Conservation (phyloP, 2,888 invertebrate species). For the Apamea monoglypha region DNA sequence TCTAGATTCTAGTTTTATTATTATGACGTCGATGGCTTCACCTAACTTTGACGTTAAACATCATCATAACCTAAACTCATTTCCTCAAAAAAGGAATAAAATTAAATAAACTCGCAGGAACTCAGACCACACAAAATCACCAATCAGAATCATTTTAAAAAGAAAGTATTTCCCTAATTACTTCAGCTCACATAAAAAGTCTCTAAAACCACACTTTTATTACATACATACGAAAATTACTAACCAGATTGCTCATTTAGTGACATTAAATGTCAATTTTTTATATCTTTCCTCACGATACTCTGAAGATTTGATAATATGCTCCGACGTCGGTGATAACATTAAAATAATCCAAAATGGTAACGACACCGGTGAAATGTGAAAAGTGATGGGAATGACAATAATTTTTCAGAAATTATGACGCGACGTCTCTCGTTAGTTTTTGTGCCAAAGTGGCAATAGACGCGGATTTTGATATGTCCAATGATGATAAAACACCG, state of each 20-base stretch:
- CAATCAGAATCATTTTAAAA: constrained; percentile 25
- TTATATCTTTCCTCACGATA: constrained; percentile 24
- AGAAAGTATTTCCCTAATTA: constrained; percentile 46
- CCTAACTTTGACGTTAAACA: neutral
- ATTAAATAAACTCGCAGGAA: constrained; percentile 2
- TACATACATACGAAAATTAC: constrained; percentile 28
- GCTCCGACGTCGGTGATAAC: constrained; percentile 22
- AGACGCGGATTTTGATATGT: constrained; percentile 50
- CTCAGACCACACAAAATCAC: constrained; percentile 13
- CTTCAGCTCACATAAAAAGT: constrained; percentile 52
- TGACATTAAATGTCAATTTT: constrained; percentile 35
- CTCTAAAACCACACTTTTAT: constrained; percentile 50
- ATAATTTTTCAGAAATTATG: constrained; percentile 63
- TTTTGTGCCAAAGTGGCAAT: constrained; percentile 59
- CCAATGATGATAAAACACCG: constrained; percentile 55
- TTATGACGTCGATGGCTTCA: neutral
- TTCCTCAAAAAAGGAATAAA: neutral
- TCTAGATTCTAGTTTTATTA: neutral
- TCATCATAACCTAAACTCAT: neutral
- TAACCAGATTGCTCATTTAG: constrained; percentile 37
- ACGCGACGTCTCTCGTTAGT: constrained; percentile 43
- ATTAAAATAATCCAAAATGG: constrained; percentile 60
- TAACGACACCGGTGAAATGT: constrained; percentile 58
- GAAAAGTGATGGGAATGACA: constrained; percentile 56
- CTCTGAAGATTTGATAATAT: constrained; percentile 33